These are phyloP conservation scores for Geodia barretti DNA, from an alignment of 37 sponge, comb jelly and placozoan species.

Conservation along the genomic window DNA sequence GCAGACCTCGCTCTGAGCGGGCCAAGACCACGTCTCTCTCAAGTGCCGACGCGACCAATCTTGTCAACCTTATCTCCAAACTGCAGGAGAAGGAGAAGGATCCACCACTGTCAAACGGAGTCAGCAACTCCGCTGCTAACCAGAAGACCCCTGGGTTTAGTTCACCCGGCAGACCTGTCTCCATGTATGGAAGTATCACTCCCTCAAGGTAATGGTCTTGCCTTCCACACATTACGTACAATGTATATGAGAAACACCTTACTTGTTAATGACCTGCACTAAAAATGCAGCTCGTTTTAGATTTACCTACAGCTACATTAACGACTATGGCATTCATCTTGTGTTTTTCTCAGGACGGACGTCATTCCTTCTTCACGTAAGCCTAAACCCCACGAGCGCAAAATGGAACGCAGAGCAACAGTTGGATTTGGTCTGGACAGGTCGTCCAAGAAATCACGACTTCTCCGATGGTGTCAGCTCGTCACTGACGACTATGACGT, in stretches of 20 bases:
- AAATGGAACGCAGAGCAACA: conserved; percentile 11
- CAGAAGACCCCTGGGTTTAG: background rate
- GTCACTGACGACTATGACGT: conserved; percentile 52
- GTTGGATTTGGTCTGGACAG: conserved; percentile 11
- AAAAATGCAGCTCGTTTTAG: no score
- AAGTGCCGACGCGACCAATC: conserved; percentile 5
- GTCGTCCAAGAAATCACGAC: conserved; percentile 44
- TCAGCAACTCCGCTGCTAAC: background rate
- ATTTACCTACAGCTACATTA: no score
- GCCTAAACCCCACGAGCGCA: conserved; percentile 13
- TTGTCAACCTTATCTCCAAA: conserved; percentile 35
- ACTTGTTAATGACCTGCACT: no score
- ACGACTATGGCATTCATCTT: no score
- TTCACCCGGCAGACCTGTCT: background rate
- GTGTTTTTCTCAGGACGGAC: no score
- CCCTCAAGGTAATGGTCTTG: background rate
- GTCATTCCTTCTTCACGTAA: background rate
- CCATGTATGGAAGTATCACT: background rate
- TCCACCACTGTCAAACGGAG: background rate
- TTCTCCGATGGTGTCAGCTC: conserved; percentile 67
- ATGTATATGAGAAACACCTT: no score
- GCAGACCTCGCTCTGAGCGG: conserved; percentile 24
- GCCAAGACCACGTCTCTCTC: conserved; percentile 30
- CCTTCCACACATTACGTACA: no score
- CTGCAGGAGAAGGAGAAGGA: conserved; percentile 23